A percentile compares a stretch with the other conserved stretches of the same genome.
Evolutionary conservation across 2,797 vertebrate genomes (phyloP).

Genomic region (Echeneis naucrates): DNA sequence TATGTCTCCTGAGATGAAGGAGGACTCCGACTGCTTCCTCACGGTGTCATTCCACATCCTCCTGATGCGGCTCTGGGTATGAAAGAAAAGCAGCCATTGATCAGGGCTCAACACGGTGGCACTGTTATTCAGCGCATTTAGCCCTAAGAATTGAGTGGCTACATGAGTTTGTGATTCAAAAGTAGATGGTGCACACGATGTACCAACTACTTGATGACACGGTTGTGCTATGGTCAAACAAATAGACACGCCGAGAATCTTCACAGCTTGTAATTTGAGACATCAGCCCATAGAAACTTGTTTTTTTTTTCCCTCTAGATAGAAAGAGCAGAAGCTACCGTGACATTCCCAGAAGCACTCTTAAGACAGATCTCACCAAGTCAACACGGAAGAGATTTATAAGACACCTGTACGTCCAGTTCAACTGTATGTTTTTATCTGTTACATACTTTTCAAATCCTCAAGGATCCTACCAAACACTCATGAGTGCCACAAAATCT

Average conservation of each 20-base stretch:
- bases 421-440: constrained; percentile 3
- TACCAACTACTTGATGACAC: constrained; percentile 41
- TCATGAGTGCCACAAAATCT: background rate
- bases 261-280: constrained; percentile 55
- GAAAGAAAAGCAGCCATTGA: constrained; percentile 68
- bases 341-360: constrained; percentile 48
- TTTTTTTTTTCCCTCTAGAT: background rate
- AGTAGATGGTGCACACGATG: constrained; percentile 24
- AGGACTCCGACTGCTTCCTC: constrained; percentile 99
- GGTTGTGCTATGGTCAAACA: constrained; percentile 19
- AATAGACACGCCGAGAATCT: constrained; percentile 42
- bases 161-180: constrained; percentile 43
- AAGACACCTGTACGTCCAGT: constrained; percentile 7
- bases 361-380: constrained; percentile 46
- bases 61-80: constrained; percentile 94
- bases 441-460: background rate
- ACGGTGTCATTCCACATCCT: constrained; percentile 99
- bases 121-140: constrained; percentile 46
- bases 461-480: too few species aligned
- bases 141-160: constrained; percentile 47
- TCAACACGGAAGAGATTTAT: constrained; percentile 34
- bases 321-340: constrained; percentile 26
- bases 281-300: constrained; percentile 19
- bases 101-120: constrained; percentile 60
- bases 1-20: constrained; percentile 99